These are phyloP conservation scores for Parnassius mnemosyne DNA, from an alignment of 2,888 invertebrate species.

Conservation along the genomic window DNA sequence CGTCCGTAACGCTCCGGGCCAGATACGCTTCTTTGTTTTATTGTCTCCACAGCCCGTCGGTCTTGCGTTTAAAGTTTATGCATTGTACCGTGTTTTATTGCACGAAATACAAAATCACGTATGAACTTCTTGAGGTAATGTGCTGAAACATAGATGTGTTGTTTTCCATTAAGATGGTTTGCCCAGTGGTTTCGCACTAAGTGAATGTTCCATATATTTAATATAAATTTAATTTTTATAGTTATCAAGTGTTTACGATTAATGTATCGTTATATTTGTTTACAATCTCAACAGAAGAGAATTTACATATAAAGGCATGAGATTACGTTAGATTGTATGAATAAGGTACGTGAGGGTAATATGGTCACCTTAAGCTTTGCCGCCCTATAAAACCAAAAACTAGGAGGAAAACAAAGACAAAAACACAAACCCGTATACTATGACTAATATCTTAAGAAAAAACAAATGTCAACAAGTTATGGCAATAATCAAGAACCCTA, in stretches of 20 bases:
- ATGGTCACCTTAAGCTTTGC: too few species aligned
- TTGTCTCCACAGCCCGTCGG: conserved; percentile 78
- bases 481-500: too few species aligned
- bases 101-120: conserved; percentile 74
- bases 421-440: too few species aligned
- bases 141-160: conserved; percentile 58
- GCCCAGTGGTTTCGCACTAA: conserved; percentile 41
- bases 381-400: too few species aligned
- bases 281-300: too few species aligned
- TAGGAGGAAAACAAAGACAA: too few species aligned
- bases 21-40: conserved; percentile 77
- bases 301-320: too few species aligned
- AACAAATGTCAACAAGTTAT: too few species aligned
- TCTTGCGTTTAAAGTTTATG: conserved; percentile 80
- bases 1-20: conserved; percentile 59
- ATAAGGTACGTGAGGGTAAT: too few species aligned
- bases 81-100: conserved; percentile 79
- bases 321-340: too few species aligned
- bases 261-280: too few species aligned
- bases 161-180: conserved; percentile 43
- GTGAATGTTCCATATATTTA: conserved; percentile 3
- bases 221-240: not conserved
- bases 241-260: not conserved
- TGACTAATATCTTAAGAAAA: too few species aligned
- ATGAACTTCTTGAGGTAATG: conserved; percentile 73